These are phyloP conservation scores for Myotis vivesi DNA, from an alignment of 2,797 vertebrate species.

Conservation along the genomic window DNA sequence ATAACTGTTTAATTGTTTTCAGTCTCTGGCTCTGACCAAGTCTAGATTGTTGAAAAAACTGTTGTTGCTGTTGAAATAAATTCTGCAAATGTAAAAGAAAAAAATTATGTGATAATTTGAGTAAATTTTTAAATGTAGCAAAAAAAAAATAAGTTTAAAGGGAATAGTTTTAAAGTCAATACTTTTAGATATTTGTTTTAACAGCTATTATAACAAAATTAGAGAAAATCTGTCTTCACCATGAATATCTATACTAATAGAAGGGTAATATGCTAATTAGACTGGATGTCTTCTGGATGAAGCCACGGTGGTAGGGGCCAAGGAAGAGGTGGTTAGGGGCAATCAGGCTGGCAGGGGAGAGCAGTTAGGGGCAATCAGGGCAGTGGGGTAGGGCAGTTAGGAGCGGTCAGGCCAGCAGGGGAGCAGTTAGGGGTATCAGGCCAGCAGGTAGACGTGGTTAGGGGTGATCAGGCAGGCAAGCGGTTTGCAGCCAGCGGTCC, in stretches of 20 bases:
- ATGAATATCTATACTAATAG: neutral
- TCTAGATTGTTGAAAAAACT: conserved; percentile 92
- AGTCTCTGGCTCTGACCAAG: conserved; percentile 93
- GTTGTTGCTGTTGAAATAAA: conserved; percentile 93
- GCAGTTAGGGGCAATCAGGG: too few relatives aligned
- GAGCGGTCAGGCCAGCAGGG: too few relatives aligned
- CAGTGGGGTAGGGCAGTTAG: too few relatives aligned
- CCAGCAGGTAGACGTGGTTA: too few relatives aligned
- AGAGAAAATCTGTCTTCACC: conserved; percentile 29
- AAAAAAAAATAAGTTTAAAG: conserved; percentile 46
- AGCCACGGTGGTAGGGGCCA: too few relatives aligned
- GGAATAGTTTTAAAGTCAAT: neutral
- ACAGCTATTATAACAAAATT: conserved; percentile 18
- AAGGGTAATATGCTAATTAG: too few relatives aligned
- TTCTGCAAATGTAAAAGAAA: conserved; percentile 84
- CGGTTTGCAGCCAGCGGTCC: too few relatives aligned
- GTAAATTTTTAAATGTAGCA: conserved; percentile 32
- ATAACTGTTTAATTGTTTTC: conserved; percentile 91
- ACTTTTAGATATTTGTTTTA: conserved; percentile 22
- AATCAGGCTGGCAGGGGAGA: too few relatives aligned
- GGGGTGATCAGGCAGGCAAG: too few relatives aligned
- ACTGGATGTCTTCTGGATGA: too few relatives aligned
- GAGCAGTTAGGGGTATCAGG: too few relatives aligned
- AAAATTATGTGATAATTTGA: neutral
- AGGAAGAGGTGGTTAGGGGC: too few relatives aligned